Evolutionary conservation across 2,797 vertebrate species (phyloP).

Genomic region (Hoplostethus mediterraneus): DNA sequence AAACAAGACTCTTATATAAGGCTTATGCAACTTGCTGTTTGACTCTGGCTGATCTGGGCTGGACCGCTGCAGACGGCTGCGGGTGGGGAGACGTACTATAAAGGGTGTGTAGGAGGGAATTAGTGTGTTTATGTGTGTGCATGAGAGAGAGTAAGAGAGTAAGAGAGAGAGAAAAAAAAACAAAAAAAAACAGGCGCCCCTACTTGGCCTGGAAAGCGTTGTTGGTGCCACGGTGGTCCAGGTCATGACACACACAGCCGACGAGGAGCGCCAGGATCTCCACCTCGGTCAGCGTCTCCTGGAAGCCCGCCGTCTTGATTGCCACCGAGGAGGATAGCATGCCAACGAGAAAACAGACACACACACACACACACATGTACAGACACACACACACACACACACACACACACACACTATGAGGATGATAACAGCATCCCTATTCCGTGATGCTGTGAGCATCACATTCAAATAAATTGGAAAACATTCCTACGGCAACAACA

Average conservation of each 20-base stretch:
- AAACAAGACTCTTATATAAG: conserved; percentile 68
- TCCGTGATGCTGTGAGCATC: conserved; percentile 33
- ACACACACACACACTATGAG: neutral
- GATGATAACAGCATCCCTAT: conserved; percentile 10
- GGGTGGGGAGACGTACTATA: conserved; percentile 58
- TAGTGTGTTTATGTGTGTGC: conserved; percentile 13
- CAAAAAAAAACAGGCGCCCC: conserved; percentile 61
- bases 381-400: neutral
- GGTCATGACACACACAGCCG: conserved; percentile 98
- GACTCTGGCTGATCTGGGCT: conserved; percentile 62
- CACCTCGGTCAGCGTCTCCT: conserved; percentile 95
- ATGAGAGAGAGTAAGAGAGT: neutral
- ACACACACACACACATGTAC: conserved; percentile 20
- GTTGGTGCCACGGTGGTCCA: conserved; percentile 99
- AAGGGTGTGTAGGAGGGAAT: conserved; percentile 51
- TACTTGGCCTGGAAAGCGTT: conserved; percentile 99
- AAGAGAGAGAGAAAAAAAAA: neutral
- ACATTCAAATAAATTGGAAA: conserved; percentile 58
- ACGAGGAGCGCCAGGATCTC: conserved; percentile 98
- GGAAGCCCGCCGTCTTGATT: conserved; percentile 95
- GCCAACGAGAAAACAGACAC: conserved; percentile 46
- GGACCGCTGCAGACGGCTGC: conserved; percentile 57
- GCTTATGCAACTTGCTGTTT: conserved; percentile 64
- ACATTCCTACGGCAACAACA: conserved; percentile 12
- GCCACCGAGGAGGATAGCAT: conserved; percentile 56